Conservation (phyloP, 2,888 invertebrate species). For the Chrysodeixis includens region DNA sequence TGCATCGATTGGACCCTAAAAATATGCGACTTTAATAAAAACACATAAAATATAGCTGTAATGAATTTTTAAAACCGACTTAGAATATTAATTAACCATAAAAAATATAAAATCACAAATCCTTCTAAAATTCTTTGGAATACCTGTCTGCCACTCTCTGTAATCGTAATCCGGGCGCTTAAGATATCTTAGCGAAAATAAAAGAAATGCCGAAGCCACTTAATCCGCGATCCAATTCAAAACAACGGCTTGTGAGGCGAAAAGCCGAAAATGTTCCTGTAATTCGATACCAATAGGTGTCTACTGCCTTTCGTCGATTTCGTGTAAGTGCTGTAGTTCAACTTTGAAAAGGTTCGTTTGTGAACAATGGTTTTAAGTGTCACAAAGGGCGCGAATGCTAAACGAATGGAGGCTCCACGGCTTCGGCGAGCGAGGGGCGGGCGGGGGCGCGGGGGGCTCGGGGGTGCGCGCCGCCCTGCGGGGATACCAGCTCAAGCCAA, state of each 20-base stretch:
- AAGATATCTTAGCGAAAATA: not conserved
- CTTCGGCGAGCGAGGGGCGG: slow-evolving; percentile 65
- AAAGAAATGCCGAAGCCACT: slow-evolving; percentile 19
- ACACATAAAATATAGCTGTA: too few relatives aligned
- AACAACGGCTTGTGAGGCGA: slow-evolving; percentile 25
- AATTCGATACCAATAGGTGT: slow-evolving; percentile 43
- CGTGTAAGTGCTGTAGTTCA: slow-evolving; percentile 65
- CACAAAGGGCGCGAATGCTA: slow-evolving; percentile 88
- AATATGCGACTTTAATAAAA: too few relatives aligned
- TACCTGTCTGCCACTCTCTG: not conserved
- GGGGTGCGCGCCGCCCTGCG: slow-evolving; percentile 45
- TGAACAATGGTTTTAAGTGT: slow-evolving; percentile 87
- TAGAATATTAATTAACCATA: too few relatives aligned
- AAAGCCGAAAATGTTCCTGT: slow-evolving; percentile 19
- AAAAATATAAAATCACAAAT: not conserved
- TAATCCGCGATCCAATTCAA: slow-evolving; percentile 22
- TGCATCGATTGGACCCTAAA: too few relatives aligned
- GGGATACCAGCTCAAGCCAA: slow-evolving; percentile 57
- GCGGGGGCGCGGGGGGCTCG: slow-evolving; percentile 61
- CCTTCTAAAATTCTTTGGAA: not conserved
- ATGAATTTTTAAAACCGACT: too few relatives aligned
- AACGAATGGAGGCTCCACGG: slow-evolving; percentile 81
- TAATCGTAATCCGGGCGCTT: not conserved
- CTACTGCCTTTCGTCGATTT: slow-evolving; percentile 51
- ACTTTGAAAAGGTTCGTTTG: slow-evolving; percentile 76